These are phyloP conservation scores for Epistrophe grossulariae DNA, from an alignment of 2,888 invertebrate species.

Conservation along the genomic window DNA sequence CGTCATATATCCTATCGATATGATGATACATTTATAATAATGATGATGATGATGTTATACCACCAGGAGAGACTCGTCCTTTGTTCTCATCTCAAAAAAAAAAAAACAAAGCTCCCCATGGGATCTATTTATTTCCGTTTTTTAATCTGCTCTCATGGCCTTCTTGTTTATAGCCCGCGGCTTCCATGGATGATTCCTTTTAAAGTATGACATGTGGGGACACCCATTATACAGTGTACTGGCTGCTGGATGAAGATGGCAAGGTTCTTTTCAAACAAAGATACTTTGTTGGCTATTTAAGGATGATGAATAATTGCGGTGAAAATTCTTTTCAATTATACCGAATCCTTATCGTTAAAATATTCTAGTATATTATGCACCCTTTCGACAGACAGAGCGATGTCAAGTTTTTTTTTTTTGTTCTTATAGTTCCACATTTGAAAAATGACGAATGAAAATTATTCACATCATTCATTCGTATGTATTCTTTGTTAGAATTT, in stretches of 20 bases:
- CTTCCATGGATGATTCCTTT: slow-evolving; percentile 37
- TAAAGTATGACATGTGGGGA: slow-evolving; percentile 53
- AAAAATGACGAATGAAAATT: slow-evolving; percentile 70
- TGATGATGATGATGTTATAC: slow-evolving; percentile 38
- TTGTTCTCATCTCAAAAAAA: slow-evolving; percentile 41
- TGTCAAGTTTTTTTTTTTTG: slow-evolving; percentile 3
- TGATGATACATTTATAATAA: slow-evolving; percentile 16
- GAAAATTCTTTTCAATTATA: slow-evolving; percentile 66
- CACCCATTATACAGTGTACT: slow-evolving; percentile 37
- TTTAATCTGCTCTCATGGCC: slow-evolving; percentile 52
- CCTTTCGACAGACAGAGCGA: slow-evolving; percentile 48
- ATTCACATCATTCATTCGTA: slow-evolving; percentile 54
- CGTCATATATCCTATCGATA: slow-evolving; percentile 41
- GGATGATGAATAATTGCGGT: slow-evolving; percentile 73
- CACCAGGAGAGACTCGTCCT: slow-evolving; percentile 50
- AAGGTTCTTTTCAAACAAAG: slow-evolving; percentile 32
- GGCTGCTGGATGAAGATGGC: slow-evolving; percentile 36
- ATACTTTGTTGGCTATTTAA: slow-evolving; percentile 33
- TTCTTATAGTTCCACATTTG: slow-evolving; percentile 8
- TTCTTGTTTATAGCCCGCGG: slow-evolving; percentile 45
- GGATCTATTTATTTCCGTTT: slow-evolving; percentile 71
- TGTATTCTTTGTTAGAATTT: slow-evolving; percentile 67
- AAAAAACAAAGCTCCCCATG: slow-evolving; percentile 44
- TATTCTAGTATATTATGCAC: slow-evolving; percentile 1
- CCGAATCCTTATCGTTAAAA: slow-evolving; percentile 48